Evolutionary conservation across 2,888 invertebrate genomes (phyloP), one percentile per base, ranked within the genome.

Genomic region (Hirtodrosophila confusa): DNA sequence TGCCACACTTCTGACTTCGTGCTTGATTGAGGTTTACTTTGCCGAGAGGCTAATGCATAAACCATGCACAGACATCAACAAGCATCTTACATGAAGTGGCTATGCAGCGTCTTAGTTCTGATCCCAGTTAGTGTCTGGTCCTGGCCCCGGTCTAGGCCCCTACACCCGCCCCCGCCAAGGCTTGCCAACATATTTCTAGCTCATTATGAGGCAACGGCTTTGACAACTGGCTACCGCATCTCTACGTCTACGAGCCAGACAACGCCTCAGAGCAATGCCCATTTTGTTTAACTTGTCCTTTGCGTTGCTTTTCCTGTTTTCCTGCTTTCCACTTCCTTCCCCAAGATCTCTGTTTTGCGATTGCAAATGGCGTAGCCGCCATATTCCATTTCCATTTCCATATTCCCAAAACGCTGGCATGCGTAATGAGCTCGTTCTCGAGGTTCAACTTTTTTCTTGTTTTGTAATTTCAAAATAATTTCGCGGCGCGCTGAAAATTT

Each of bases 1-100:
- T 23, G 45, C 49, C 56, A 44, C 62, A 47, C 51, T 62, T 51
- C 69, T 56, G 61, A 40, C 82, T 78, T 78, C 78, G 77, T 80
- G 82, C 82, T 80, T 84, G 87, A 84, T 86, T 86, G 83, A 78
- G 83, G 83, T 84, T 84, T 86, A 80, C 78, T 75, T 77, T 78
- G 75, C 69, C 79, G 66, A 69, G 75, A 69, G 73, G 84, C 80
- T 86, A 82, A 86, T 83, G 86, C 83, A 84, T 84, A 84, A 84
- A 85, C 87, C 83, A 84, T 84, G 85, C 85, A 75, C 84, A 84
- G 85, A 84, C 87, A 84, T 86, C 86, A 84, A 70, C 84, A 72
- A 66, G 64, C 71, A 69, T 71, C 78, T 69, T 75, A 74, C 74
- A 74, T 80, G 75, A 57, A 69, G 58, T 70, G 62, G 54, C 60